Evolutionary conservation across 1,140 invertebrate species (phyloP).

Genomic region (Pseudoatta argentina): DNA sequence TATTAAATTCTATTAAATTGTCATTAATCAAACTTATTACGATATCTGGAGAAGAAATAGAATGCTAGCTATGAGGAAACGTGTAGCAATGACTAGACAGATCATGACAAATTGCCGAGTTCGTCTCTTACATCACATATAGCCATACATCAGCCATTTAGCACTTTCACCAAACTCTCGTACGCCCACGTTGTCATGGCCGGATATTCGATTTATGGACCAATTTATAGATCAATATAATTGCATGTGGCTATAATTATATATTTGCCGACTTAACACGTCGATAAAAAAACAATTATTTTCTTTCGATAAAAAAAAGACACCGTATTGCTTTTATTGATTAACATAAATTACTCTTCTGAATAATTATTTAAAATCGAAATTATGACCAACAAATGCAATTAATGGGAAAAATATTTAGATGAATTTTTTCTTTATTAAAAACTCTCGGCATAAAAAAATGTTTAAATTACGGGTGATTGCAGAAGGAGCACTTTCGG

Average conservation of each 20-base stretch:
- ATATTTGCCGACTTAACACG: neutral
- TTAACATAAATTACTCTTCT: neutral
- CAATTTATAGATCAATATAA: slow-evolving; percentile 5
- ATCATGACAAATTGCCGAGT: slow-evolving; percentile 8
- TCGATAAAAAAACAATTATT: neutral
- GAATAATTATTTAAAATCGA: slow-evolving; percentile 4
- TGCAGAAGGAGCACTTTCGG: neutral
- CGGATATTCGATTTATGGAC: slow-evolving; percentile 35
- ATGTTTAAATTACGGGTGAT: neutral
- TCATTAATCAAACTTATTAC: slow-evolving; percentile 10
- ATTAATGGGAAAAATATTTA: neutral
- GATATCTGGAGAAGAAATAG: neutral
- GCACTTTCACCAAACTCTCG: slow-evolving; percentile 56
- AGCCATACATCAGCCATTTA: slow-evolving; percentile 36
- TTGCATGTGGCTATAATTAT: neutral
- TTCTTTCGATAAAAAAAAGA: no score
- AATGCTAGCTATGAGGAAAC: neutral
- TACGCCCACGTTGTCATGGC: slow-evolving; percentile 23
- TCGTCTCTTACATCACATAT: slow-evolving; percentile 44
- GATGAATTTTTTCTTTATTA: neutral
- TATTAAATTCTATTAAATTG: neutral
- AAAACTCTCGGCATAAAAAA: neutral
- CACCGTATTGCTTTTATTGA: neutral
- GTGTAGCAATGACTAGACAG: slow-evolving; percentile 9
- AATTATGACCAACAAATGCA: neutral